phyloP scores from a whole-genome alignment of 2,113 vertebrate species.

The Platysteira castanea region DNA sequence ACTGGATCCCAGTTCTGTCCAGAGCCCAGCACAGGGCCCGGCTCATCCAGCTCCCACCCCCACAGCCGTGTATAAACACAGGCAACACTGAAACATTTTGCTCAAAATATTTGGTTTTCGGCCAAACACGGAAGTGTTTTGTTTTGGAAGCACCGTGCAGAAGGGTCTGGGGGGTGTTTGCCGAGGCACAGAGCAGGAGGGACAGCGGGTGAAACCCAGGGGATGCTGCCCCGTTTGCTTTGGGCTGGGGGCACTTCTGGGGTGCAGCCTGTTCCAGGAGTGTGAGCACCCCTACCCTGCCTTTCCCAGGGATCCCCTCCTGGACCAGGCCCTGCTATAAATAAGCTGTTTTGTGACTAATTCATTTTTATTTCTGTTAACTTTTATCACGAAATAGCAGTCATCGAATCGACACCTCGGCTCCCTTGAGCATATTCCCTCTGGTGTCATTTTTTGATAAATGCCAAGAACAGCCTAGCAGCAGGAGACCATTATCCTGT shows the following conservation, averaged over 20 bases:
- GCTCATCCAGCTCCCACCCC: not conserved
- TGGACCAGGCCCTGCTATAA: not conserved
- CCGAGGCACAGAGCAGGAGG: not conserved
- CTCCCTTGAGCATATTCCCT: constrained; percentile 53
- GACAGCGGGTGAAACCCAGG: fast-evolving
- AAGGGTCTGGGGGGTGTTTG: not conserved
- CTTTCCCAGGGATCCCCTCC: constrained; percentile 10
- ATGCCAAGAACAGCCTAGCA: constrained; percentile 55
- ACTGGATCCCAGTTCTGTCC: fast-evolving
- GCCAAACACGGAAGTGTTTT: not conserved
- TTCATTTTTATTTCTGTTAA: constrained; percentile 58
- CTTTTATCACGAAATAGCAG: constrained; percentile 49
- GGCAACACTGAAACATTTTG: not conserved
- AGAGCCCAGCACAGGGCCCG: not conserved
- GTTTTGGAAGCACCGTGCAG: not conserved
- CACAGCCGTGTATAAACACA: not conserved
- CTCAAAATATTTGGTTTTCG: not conserved
- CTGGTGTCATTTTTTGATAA: constrained; percentile 65
- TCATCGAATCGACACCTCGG: constrained; percentile 50
- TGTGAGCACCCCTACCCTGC: not conserved
- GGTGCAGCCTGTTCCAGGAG: not conserved
- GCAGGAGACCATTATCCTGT: constrained; percentile 62
- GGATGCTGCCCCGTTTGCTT: not conserved
- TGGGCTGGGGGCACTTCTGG: not conserved
- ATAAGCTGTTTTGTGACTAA: constrained; percentile 37